Evolutionary conservation across 2,797 vertebrate genomes (phyloP).

Genomic region (Ptychobarbus kaznakovi): DNA sequence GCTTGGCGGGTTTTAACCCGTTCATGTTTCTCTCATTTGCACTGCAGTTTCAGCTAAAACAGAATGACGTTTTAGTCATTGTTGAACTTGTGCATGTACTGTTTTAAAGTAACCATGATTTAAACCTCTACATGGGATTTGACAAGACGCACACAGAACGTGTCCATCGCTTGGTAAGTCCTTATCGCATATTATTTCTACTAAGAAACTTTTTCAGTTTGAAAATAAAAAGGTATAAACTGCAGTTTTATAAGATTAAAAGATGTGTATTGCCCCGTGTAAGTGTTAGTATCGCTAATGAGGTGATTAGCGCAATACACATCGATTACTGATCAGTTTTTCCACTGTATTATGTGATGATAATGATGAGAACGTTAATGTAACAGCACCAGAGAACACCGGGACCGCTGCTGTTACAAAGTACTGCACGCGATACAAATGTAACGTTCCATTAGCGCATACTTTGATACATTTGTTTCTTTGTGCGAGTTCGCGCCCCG

Average conservation of each 20-base stretch:
- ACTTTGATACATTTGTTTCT: neutral
- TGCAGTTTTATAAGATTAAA: neutral
- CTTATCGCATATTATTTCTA: neutral
- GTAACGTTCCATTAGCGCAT: neutral
- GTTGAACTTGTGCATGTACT: neutral
- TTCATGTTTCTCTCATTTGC: slow-evolving; percentile 2
- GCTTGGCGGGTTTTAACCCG: neutral
- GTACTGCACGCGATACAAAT: neutral
- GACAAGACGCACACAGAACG: neutral
- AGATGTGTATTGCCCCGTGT: slow-evolving; percentile 67
- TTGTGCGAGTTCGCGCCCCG: slow-evolving; percentile 41
- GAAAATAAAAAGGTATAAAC: neutral
- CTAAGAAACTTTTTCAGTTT: neutral
- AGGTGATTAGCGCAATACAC: slow-evolving; percentile 68
- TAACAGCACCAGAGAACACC: neutral
- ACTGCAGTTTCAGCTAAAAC: neutral
- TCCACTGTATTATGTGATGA: slow-evolving; percentile 29
- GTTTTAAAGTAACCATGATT: neutral
- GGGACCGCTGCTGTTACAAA: neutral
- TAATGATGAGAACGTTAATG: neutral
- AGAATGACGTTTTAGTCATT: neutral
- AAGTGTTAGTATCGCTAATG: slow-evolving; percentile 62
- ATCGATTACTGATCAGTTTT: slow-evolving; percentile 46
- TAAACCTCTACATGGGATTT: neutral
- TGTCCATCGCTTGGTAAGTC: slow-evolving; percentile 25